Conservation (phyloP, 2,113 vertebrate genomes). For the Perognathus longimembris region DNA sequence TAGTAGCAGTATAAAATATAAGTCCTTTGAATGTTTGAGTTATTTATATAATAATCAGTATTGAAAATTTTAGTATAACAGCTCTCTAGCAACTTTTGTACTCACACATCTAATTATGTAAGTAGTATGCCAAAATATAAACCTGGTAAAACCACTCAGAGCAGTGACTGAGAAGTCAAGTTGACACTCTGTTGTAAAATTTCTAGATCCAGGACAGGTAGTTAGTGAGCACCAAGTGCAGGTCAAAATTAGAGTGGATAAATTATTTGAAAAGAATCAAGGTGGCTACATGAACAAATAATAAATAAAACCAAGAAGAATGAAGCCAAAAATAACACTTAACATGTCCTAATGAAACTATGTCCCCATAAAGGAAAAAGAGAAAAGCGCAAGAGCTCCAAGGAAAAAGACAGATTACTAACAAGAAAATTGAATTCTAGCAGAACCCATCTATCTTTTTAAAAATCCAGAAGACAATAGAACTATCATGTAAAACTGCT, state of each 20-base stretch:
- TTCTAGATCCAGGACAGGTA: not conserved
- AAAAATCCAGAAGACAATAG: no score
- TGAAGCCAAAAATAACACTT: not conserved
- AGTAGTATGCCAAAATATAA: not conserved
- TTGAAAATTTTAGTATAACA: constrained; percentile 6
- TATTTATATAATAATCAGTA: not conserved
- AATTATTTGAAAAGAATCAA: not conserved
- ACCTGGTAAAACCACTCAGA: constrained; percentile 27
- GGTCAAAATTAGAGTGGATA: constrained; percentile 3
- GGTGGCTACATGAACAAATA: not conserved
- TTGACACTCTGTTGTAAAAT: not conserved
- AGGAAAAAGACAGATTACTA: not conserved
- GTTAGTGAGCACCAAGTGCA: not conserved
- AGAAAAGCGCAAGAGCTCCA: not conserved
- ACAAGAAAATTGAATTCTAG: no score
- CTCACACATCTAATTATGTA: not conserved
- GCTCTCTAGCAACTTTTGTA: not conserved
- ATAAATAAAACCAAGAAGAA: not conserved
- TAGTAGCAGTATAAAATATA: not conserved
- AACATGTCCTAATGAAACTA: not conserved
- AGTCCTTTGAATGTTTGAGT: constrained; percentile 1
- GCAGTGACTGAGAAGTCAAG: not conserved
- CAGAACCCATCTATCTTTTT: no score
- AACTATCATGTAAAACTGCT: no score
- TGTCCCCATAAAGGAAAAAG: not conserved